phyloP scores from a whole-genome alignment of 2,888 invertebrate genomes.

The Galerucella nymphaeae region DNA sequence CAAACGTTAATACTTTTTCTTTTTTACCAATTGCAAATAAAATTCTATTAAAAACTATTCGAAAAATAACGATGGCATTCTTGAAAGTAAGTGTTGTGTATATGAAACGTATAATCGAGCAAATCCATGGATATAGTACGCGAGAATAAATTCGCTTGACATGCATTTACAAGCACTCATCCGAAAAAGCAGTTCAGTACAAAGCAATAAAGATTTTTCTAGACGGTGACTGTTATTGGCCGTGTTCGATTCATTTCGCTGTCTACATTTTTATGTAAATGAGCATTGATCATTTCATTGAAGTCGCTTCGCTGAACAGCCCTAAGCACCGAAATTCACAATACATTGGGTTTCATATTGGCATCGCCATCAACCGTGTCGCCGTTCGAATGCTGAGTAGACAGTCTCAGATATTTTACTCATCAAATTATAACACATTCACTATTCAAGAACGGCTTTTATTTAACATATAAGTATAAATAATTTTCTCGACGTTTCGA shows the following conservation, averaged over 20 bases:
- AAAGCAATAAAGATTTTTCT: slow-evolving; percentile 41
- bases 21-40: too few relatives aligned
- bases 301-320: slow-evolving; percentile 52
- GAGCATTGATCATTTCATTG: slow-evolving; percentile 55
- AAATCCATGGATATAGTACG: neutral
- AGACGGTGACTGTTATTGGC: slow-evolving; percentile 50
- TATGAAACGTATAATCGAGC: neutral
- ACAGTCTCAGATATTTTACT: slow-evolving; percentile 25
- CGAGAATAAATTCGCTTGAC: slow-evolving; percentile 2
- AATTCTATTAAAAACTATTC: too few relatives aligned
- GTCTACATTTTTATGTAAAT: slow-evolving; percentile 57
- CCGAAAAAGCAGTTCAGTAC: slow-evolving; percentile 30
- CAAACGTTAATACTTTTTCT: too few relatives aligned
- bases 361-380: slow-evolving; percentile 20
- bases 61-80: neutral
- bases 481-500: too few relatives aligned
- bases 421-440: slow-evolving; percentile 14
- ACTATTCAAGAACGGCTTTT: too few relatives aligned
- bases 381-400: slow-evolving; percentile 46
- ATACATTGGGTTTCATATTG: slow-evolving; percentile 54
- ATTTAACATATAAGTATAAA: too few relatives aligned
- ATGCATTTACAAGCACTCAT: slow-evolving; percentile 32
- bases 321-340: slow-evolving; percentile 55
- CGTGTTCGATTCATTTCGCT: slow-evolving; percentile 53
- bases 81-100: neutral